Conservation (phyloP, 2,888 invertebrate genomes). For the Apamea anceps region DNA sequence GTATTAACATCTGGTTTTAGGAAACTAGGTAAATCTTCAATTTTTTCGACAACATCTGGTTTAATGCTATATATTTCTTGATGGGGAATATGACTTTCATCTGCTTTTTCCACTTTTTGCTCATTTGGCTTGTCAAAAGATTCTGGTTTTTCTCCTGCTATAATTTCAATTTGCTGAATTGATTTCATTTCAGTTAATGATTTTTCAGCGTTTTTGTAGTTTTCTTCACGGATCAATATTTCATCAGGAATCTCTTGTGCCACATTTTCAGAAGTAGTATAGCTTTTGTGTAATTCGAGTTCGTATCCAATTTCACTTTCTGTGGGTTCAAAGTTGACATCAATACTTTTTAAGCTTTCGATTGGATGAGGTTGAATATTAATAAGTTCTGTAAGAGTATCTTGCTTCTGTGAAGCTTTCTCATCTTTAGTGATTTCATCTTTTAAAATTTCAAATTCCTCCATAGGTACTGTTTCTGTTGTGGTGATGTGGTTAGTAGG, state of each 20-base stretch:
- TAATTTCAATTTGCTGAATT: slow-evolving; percentile 75
- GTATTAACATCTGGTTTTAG: slow-evolving; percentile 69
- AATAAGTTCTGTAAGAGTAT: slow-evolving; percentile 73
- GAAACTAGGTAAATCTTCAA: slow-evolving; percentile 67
- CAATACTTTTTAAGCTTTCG: slow-evolving; percentile 72
- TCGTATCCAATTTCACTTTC: slow-evolving; percentile 68
- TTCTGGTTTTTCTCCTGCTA: slow-evolving; percentile 72
- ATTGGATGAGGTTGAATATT: slow-evolving; percentile 74
- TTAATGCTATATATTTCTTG: slow-evolving; percentile 74
- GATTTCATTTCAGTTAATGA: slow-evolving; percentile 75
- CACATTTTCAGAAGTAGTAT: slow-evolving; percentile 76
- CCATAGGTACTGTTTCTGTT: slow-evolving; percentile 78
- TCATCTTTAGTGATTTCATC: slow-evolving; percentile 70
- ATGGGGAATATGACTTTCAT: slow-evolving; percentile 71
- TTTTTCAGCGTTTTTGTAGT: slow-evolving; percentile 70
- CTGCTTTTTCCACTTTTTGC: slow-evolving; percentile 72
- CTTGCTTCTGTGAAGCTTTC: slow-evolving; percentile 72
- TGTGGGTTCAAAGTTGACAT: slow-evolving; percentile 64
- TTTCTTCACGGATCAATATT: slow-evolving; percentile 60
- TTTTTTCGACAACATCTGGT: slow-evolving; percentile 76
- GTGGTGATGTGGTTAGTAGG: slow-evolving; percentile 78
- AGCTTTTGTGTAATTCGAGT: slow-evolving; percentile 77
- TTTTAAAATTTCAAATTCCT: slow-evolving; percentile 73
- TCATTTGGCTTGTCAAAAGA: slow-evolving; percentile 59
- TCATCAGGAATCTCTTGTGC: slow-evolving; percentile 71